phyloP scores from a whole-genome alignment of 2,113 vertebrate genomes.

The Megaleporinus macrocephalus region DNA sequence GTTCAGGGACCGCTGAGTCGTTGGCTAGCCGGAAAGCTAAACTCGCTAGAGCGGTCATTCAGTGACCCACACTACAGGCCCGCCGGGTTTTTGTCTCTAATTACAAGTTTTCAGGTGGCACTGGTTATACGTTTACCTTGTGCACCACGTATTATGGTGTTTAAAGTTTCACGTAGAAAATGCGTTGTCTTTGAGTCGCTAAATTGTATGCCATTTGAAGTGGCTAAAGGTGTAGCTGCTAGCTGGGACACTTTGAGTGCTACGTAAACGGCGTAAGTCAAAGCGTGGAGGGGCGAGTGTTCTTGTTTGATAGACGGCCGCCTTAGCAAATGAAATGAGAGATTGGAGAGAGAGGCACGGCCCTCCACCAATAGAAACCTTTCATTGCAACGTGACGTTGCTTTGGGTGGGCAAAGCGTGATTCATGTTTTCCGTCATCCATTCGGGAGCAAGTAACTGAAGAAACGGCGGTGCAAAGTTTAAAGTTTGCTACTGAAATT shows the following conservation, averaged over 20 bases:
- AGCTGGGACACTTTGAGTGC: constrained; percentile 12
- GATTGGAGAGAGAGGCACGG: background rate
- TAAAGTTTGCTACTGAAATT: background rate
- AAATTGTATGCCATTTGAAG: background rate
- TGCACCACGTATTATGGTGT: background rate
- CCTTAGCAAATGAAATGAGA: constrained; percentile 20
- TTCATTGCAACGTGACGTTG: background rate
- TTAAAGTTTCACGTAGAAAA: background rate
- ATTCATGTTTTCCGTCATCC: constrained; percentile 48
- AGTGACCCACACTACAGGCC: constrained; percentile 52
- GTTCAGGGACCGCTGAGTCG: background rate
- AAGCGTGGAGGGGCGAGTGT: constrained; percentile 36
- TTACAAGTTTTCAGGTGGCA: background rate
- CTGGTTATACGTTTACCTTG: background rate
- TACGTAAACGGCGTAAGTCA: constrained; percentile 49
- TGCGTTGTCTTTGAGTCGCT: background rate
- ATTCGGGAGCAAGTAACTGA: background rate
- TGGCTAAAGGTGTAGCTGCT: background rate
- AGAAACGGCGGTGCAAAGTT: background rate
- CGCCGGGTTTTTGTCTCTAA: background rate
- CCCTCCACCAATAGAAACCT: constrained; percentile 37
- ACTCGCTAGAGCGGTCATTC: constrained; percentile 53
- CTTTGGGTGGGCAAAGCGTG: constrained; percentile 2
- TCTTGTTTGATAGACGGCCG: background rate
- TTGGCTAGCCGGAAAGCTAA: constrained; percentile 21